These are phyloP conservation scores for Agrilus planipennis DNA, from an alignment of 1,140 invertebrate genomes.

Conservation along the genomic window DNA sequence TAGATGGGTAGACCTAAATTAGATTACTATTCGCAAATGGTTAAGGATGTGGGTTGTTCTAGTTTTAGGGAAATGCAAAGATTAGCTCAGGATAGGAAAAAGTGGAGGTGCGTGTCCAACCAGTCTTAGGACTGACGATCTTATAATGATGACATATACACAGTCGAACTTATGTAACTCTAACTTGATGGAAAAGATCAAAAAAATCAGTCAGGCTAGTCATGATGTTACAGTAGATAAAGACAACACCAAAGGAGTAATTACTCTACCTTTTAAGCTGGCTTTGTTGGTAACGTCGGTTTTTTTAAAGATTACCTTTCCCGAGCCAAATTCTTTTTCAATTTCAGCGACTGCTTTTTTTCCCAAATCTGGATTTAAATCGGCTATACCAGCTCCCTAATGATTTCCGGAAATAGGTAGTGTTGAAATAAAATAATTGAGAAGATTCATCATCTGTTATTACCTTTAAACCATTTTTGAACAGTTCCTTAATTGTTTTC, in stretches of 20 bases:
- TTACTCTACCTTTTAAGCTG: conserved; percentile 6
- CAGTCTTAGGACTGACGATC: conserved; percentile 30
- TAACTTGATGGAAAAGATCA: conserved; percentile 20
- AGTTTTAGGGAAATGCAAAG: too few relatives aligned
- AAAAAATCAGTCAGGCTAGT: too few relatives aligned
- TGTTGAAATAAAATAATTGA: too few relatives aligned
- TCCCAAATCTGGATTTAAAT: conserved; percentile 3
- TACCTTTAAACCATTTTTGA: conserved; percentile 30
- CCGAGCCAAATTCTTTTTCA: conserved; percentile 8
- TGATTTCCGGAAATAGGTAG: conserved; percentile 6
- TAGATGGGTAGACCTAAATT: too few relatives aligned
- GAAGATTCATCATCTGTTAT: too few relatives aligned
- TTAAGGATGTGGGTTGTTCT: too few relatives aligned
- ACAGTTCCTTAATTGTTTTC: conserved; percentile 27
- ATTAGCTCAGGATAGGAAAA: too few relatives aligned
- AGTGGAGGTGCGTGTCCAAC: conserved; percentile 16
- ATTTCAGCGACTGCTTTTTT: conserved; percentile 4
- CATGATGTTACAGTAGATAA: too few relatives aligned
- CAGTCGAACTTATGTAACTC: conserved; percentile 20
- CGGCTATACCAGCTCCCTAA: conserved; percentile 11
- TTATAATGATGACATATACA: conserved; percentile 33
- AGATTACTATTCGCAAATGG: too few relatives aligned
- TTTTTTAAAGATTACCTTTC: conserved; percentile 8
- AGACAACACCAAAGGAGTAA: not conserved
- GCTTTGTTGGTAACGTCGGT: conserved; percentile 9